Base-by-base conservation (phyloP, 1,140 invertebrate genomes). In the Cylas formicarius region DNA sequence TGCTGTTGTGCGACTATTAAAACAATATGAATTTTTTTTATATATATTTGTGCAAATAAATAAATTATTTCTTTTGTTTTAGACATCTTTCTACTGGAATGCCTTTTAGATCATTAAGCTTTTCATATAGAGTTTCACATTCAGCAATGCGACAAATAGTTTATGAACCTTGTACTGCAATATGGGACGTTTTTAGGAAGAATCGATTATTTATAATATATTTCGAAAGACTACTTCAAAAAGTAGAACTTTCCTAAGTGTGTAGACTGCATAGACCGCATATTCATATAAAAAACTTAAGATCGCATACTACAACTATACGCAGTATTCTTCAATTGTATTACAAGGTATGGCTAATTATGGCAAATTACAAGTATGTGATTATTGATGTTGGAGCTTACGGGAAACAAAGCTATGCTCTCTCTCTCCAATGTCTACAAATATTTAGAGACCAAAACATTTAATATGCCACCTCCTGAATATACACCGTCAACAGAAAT, bases 391-490 rank as follows among this genome's bases (percentile, higher is more conserved):
- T 71, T 38, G 67, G 67, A n/a, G 52, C 64, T 26, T 65, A 64
- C 55, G 64, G 68, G 17, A 65, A 62, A 44, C 53, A 62, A 20
- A 58, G 63, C 44, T 68, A 70, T 53, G 51, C 69, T 67, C 38
- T 54, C 60, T 48, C 19, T 55, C 9, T 39, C 45, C 27, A 28
- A 9, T 11, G 21, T 46, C 16, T 29, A 38, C 22, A 13, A 44
- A 44, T 13, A 22, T 9, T 28, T 44, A 26, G 33, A 44, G 22
- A 26, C n/a, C 20, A 5, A 36, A 23, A 19, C 17, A 13, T 36
- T 38, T 11, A 21, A 13, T 24, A 28, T 44, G n/a, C 43, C 43
- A n/a, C 18, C 27, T n/a, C 34, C 36, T 28, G 5, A n/a, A 17
- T 4, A 4, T 23, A 10, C 38, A 39, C 23, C 34, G 8, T 20